Conservation (phyloP, 2,888 invertebrate species). For the Dione vanillae region DNA sequence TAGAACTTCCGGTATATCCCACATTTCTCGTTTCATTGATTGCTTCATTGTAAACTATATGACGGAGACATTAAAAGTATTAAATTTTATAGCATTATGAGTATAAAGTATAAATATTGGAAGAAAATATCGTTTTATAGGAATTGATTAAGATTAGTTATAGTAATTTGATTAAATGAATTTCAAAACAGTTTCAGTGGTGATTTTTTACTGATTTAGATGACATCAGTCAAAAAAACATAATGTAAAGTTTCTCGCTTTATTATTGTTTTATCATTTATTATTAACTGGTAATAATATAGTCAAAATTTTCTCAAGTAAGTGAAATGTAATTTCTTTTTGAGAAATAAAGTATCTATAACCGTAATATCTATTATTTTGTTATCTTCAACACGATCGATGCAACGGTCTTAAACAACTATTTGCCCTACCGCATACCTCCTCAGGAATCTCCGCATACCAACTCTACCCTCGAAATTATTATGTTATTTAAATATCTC, state of each 20-base stretch:
- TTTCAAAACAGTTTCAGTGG: too few relatives aligned
- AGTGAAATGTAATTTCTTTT: too few relatives aligned
- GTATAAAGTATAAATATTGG: too few relatives aligned
- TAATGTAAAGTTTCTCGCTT: too few relatives aligned
- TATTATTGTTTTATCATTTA: too few relatives aligned
- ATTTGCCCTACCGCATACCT: constrained; percentile 43
- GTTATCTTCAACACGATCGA: constrained; percentile 15
- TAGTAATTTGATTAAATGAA: too few relatives aligned
- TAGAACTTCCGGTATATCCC: constrained; percentile 7
- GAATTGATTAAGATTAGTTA: too few relatives aligned
- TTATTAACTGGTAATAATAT: not conserved
- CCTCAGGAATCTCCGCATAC: constrained; percentile 42
- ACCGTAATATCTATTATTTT: constrained; percentile 10
- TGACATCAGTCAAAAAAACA: too few relatives aligned
- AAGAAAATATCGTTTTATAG: too few relatives aligned
- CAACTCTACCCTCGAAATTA: constrained; percentile 41
- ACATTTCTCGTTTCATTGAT: constrained; percentile 24
- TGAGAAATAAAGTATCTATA: too few relatives aligned
- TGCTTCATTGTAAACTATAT: constrained; percentile 21
- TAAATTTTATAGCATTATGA: not conserved
- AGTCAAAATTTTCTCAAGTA: too few relatives aligned
- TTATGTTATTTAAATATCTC: constrained; percentile 48
- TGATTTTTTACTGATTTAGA: too few relatives aligned
- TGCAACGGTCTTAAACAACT: constrained; percentile 37
- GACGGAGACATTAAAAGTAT: not conserved